A percentile compares a stretch with the other conserved stretches of the same genome.
These are phyloP conservation scores for Siniperca obscura DNA, from an alignment of 2,797 vertebrate species.

Conservation along the genomic window DNA sequence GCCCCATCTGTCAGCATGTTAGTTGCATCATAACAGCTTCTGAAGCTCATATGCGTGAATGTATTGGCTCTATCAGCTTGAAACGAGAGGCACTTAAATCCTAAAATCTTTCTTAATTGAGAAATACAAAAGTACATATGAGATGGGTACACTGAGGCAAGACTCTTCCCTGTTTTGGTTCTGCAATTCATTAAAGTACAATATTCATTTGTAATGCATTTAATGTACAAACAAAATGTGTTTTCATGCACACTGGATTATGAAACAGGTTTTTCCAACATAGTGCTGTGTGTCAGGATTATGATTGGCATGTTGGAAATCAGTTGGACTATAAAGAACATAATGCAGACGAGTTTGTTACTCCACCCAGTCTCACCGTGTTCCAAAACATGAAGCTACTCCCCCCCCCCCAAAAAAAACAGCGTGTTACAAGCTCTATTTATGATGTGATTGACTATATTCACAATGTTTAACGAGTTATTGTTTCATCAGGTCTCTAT, in stretches of 20 bases:
- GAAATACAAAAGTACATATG: slow-evolving; percentile 6
- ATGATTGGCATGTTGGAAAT: slow-evolving; percentile 57
- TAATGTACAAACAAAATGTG: slow-evolving; percentile 19
- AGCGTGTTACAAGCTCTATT: slow-evolving; percentile 37
- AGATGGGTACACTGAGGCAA: slow-evolving; percentile 40
- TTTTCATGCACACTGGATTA: slow-evolving; percentile 34
- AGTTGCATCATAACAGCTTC: slow-evolving; percentile 79
- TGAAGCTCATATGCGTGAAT: slow-evolving; percentile 67
- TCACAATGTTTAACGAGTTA: slow-evolving; percentile 48
- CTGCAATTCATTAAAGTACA: slow-evolving; percentile 1
- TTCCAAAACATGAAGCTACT: slow-evolving; percentile 41
- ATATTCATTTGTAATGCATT: slow-evolving; percentile 17
- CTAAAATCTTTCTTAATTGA: slow-evolving; percentile 52
- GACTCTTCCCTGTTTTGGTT: slow-evolving; percentile 53
- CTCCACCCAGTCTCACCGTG: slow-evolving; percentile 39
- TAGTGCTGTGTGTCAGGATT: slow-evolving; percentile 38
- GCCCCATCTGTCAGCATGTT: slow-evolving; percentile 71
- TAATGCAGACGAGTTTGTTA: slow-evolving; percentile 19
- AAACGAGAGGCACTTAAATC: slow-evolving; percentile 61
- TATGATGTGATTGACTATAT: slow-evolving; percentile 35
- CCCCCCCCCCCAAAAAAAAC: slow-evolving; percentile 11
- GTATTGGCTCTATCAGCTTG: slow-evolving; percentile 61
- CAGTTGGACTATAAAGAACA: slow-evolving; percentile 18
- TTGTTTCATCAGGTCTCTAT: slow-evolving; percentile 24
- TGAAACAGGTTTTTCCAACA: slow-evolving; percentile 49